Conservation (phyloP, 1,140 invertebrate genomes). For the Lanistes nyassanus region DNA sequence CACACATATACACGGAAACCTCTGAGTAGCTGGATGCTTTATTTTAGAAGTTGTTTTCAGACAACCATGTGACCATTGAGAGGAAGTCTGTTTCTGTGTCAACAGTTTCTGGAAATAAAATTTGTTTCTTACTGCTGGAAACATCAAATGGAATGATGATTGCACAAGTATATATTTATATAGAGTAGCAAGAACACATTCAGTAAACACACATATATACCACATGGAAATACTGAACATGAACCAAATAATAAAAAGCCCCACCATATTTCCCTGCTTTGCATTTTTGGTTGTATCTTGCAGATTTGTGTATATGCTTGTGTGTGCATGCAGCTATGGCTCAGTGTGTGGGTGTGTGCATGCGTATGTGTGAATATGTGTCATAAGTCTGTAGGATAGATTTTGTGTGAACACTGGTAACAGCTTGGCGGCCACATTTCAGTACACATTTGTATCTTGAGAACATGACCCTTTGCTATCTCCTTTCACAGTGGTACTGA, state of each 20-base stretch:
- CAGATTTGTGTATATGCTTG: not conserved
- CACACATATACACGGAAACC: constrained; percentile 9
- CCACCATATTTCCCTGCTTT: not conserved
- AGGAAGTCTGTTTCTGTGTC: not conserved
- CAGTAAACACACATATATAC: constrained; percentile 9
- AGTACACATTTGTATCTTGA: not conserved
- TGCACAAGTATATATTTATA: constrained; percentile 2
- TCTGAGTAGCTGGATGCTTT: not conserved
- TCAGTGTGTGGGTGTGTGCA: not conserved
- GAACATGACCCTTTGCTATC: not conserved
- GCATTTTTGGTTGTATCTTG: not conserved
- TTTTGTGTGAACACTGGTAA: not conserved
- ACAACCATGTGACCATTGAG: not conserved
- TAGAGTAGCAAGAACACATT: not conserved
- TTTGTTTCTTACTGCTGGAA: not conserved
- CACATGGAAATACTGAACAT: not conserved
- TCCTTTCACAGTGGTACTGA: not conserved
- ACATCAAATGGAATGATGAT: not conserved
- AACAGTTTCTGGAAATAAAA: not conserved
- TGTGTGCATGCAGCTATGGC: not conserved
- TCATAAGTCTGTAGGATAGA: not conserved
- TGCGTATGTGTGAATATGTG: constrained; percentile 3
- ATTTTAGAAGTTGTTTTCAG: not conserved
- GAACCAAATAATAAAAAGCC: not conserved
- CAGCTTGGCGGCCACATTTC: not conserved